Conservation (phyloP, 2,113 vertebrate genomes). For the Toxotes chatareus region DNA sequence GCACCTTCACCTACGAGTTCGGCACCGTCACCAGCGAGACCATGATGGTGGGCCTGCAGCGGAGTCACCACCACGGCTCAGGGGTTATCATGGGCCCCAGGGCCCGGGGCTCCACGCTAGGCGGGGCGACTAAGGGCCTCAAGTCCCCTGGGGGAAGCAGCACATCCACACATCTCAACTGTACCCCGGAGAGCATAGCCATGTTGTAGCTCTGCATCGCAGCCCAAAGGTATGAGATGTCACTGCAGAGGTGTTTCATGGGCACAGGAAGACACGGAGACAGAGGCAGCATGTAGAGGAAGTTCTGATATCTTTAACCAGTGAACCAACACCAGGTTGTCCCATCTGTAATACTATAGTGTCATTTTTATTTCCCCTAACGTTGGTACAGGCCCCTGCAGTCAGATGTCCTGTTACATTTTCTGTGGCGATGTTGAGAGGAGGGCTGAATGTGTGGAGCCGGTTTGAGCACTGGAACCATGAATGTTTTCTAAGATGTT, state of each 20-base stretch:
- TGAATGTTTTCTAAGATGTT: constrained; percentile 63
- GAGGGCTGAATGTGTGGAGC: constrained; percentile 53
- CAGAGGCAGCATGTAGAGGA: constrained; percentile 19
- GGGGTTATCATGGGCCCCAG: constrained; percentile 80
- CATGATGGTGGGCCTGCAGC: constrained; percentile 88
- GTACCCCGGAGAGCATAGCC: constrained; percentile 90
- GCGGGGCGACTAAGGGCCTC: constrained; percentile 83
- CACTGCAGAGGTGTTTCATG: constrained; percentile 33
- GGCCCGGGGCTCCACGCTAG: constrained; percentile 66
- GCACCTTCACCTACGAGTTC: constrained; percentile 94
- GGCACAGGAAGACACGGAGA: constrained; percentile 11
- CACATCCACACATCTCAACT: constrained; percentile 93
- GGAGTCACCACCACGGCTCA: constrained; percentile 72
- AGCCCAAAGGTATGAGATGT: neutral
- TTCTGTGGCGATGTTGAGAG: constrained; percentile 3
- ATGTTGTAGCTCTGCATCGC: constrained; percentile 86
- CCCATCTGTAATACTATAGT: constrained; percentile 25
- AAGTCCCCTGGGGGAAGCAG: constrained; percentile 91
- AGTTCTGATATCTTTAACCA: constrained; percentile 23
- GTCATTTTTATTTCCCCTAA: neutral
- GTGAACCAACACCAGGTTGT: constrained; percentile 31
- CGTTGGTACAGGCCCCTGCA: constrained; percentile 13
- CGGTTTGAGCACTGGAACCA: constrained; percentile 30
- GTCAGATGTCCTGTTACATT: constrained; percentile 14
- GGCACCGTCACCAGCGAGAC: constrained; percentile 90